Base-by-base conservation (phyloP, 1,140 invertebrate genomes). In the Drosophila mayri region DNA sequence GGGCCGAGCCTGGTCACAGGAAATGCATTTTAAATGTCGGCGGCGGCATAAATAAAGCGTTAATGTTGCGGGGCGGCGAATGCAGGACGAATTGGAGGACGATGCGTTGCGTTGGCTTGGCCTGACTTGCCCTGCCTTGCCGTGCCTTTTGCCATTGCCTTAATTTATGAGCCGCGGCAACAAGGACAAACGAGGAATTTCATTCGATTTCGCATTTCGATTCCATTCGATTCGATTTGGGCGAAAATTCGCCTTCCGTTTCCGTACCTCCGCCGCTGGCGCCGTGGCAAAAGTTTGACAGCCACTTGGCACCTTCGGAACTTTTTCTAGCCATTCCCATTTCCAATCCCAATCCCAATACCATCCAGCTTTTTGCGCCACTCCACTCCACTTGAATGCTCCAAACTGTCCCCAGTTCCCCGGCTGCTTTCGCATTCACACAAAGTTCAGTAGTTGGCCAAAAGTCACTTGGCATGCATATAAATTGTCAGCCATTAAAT, bases 401-500 rank as follows among this genome's bases (percentile, higher is more conserved):
- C 52, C 67, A 58, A 46, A 66, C 55, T 65, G 71, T 75, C 41
- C 52, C 73, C 52, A 65, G 71, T 25, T 75, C 60, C 50, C 67
- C 41, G 59, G 16, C 64, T 50, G 61, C 50, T 59, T 57, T 73
- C 57, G 72, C 54, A 62, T 59, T 63, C 74, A 81, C 59, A 77
- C 50, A 81, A 87, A 87, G 84, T 88, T 88, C 85, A 90, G 84
- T 79, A 86, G 83, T 88, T 86, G 80, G 84, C 85, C 84, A 90
- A 88, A 88, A 88, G 84, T 88, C 84, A 88, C 84, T 88, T 88
- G 84, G 84, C 84, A 87, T 87, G 84, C 84, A 87, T 87, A 87
- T 87, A 87, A 87, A 87, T 87, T 87, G 84, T 87, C 84, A 84
- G 84, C 84, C 84, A 87, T 87, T 87, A 87, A 87, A 87, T 87